These are phyloP conservation scores for Leptinotarsa haldemani DNA, from an alignment of 2,888 invertebrate species.

Conservation along the genomic window DNA sequence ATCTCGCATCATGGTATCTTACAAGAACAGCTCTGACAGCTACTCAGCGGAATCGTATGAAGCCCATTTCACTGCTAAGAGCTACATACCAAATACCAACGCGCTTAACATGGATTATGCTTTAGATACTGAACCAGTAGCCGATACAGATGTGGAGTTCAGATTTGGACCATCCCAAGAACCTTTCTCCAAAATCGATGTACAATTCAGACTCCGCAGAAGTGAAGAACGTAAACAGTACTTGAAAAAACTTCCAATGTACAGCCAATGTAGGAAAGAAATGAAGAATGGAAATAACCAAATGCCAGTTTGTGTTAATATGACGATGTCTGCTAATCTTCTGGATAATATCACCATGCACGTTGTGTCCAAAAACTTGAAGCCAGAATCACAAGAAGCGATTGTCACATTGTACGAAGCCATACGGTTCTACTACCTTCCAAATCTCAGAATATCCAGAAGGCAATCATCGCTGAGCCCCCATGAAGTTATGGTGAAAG, in stretches of 20 bases:
- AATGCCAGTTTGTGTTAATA: conserved; percentile 71
- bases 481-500: conserved; percentile 67
- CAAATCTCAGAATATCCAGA: conserved; percentile 66
- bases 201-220: conserved; percentile 67
- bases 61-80: conserved; percentile 66
- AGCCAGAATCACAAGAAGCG: conserved; percentile 64
- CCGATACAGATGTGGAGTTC: conserved; percentile 67
- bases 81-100: conserved; percentile 68
- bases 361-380: conserved; percentile 69
- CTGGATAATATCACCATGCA: conserved; percentile 69
- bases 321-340: conserved; percentile 68
- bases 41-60: conserved; percentile 63
- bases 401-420: conserved; percentile 67
- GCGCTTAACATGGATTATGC: conserved; percentile 70
- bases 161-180: conserved; percentile 67
- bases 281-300: conserved; percentile 70
- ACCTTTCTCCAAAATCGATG: conserved; percentile 51
- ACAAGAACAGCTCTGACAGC: conserved; percentile 61
- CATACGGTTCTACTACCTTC: conserved; percentile 64
- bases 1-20: conserved; percentile 69
- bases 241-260: conserved; percentile 66
- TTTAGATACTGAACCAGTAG: conserved; percentile 68
- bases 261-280: conserved; percentile 68
- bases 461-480: conserved; percentile 61
- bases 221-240: conserved; percentile 67